A percentile compares a stretch with the other conserved stretches of the same genome.
phyloP scores from a whole-genome alignment of 2,888 invertebrate genomes.

The Linnaemya tessellans region DNA sequence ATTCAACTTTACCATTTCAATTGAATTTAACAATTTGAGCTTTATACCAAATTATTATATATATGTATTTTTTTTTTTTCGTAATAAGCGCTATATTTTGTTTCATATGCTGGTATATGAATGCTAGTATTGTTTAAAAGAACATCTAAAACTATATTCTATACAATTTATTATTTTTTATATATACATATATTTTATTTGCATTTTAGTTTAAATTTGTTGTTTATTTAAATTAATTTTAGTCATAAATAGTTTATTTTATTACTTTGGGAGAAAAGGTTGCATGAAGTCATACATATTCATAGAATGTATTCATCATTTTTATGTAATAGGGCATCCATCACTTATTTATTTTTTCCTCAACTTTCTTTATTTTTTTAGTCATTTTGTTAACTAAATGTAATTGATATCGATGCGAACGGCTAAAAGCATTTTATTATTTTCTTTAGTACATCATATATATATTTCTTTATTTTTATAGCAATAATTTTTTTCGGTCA shows the following conservation, averaged over 20 bases:
- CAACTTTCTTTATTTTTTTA: background rate
- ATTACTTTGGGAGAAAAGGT: constrained; percentile 52
- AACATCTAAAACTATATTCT: background rate
- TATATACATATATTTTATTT: background rate
- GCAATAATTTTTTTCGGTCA: too few species aligned
- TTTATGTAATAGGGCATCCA: background rate
- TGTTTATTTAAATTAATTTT: constrained; percentile 1
- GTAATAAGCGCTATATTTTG: constrained; percentile 19
- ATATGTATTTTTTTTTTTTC: constrained; percentile 9
- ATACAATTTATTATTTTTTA: constrained; percentile 29
- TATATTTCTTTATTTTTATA: too few species aligned
- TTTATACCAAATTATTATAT: background rate
- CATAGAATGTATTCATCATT: constrained; percentile 45
- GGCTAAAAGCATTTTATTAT: too few species aligned
- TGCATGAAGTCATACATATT: constrained; percentile 67
- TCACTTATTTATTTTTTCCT: constrained; percentile 1
- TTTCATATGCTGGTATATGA: constrained; percentile 9
- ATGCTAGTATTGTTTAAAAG: constrained; percentile 8
- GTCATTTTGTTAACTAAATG: too few species aligned
- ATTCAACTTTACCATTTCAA: constrained; percentile 61
- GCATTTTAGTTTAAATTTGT: constrained; percentile 2
- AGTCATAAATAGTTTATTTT: constrained; percentile 31
- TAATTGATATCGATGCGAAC: too few species aligned
- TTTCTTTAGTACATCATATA: too few species aligned
- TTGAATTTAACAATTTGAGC: constrained; percentile 37